phyloP scores from a whole-genome alignment of 2,888 invertebrate species.

The Scrobipalpa costella region DNA sequence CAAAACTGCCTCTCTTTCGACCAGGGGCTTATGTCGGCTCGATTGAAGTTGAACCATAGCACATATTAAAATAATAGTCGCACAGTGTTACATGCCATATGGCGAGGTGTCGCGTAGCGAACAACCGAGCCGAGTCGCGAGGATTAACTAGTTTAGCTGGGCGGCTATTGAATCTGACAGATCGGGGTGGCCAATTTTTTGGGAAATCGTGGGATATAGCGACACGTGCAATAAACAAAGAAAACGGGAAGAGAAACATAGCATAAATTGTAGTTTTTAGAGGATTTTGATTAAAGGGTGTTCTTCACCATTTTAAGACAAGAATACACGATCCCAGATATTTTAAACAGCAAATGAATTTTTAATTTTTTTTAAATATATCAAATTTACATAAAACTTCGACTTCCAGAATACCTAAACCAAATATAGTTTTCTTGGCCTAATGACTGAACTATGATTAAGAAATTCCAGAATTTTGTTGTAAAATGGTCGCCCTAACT shows the following conservation, averaged over 20 bases:
- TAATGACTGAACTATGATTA: too few relatives aligned
- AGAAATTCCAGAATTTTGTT: too few relatives aligned
- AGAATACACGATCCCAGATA: too few relatives aligned
- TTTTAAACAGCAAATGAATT: too few relatives aligned
- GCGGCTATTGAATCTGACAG: conserved; percentile 61
- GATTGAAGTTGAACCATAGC: background rate
- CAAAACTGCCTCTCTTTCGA: background rate
- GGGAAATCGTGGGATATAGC: background rate
- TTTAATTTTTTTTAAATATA: too few relatives aligned
- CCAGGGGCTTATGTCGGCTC: conserved; percentile 39
- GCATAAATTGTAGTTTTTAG: background rate
- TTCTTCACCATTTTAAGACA: background rate
- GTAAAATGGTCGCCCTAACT: background rate
- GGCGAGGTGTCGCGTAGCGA: conserved; percentile 47
- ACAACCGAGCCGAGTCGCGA: conserved; percentile 47
- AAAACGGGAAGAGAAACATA: background rate
- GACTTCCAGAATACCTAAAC: too few relatives aligned
- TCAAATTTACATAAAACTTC: too few relatives aligned
- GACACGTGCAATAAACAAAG: background rate
- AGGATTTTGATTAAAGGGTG: background rate
- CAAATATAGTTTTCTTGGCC: too few relatives aligned
- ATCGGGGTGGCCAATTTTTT: conserved; percentile 24
- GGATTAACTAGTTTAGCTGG: conserved; percentile 38
- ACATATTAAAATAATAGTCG: conserved; percentile 30
- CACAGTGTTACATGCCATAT: conserved; percentile 69